phyloP scores from a whole-genome alignment of 2,797 vertebrate species.

The Cephalopachus bancanus region DNA sequence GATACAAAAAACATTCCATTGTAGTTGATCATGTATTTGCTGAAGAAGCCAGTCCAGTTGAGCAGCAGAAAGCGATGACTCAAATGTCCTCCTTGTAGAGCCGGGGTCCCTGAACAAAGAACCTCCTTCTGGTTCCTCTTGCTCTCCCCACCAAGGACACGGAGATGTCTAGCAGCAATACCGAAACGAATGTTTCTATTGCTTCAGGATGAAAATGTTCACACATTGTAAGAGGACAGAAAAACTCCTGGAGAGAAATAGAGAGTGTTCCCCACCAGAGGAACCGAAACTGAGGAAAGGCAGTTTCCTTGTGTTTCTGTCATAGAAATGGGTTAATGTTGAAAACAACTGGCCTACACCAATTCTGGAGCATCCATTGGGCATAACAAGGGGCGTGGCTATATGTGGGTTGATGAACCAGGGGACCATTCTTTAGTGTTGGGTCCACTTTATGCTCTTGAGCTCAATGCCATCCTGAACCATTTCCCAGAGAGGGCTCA shows the following conservation, averaged over 20 bases:
- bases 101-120: neutral
- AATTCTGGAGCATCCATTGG: neutral
- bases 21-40: conserved; percentile 24
- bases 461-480: conserved; percentile 98
- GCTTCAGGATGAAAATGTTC: neutral
- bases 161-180: neutral
- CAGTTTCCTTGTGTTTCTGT: conserved; percentile 44
- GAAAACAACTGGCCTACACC: neutral
- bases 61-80: conserved; percentile 46
- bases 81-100: conserved; percentile 5
- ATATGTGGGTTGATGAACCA: neutral
- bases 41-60: conserved; percentile 54
- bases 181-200: neutral
- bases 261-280: neutral
- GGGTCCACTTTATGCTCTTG: conserved; percentile 99
- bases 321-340: conserved; percentile 10
- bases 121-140: conserved; percentile 15
- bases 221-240: neutral
- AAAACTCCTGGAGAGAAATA: neutral
- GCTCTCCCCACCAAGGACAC: neutral
- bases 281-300: conserved; percentile 7
- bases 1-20: conserved; percentile 35
- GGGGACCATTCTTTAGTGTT: conserved; percentile 90
- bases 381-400: neutral
- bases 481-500: conserved; percentile 99